Conservation (phyloP, 2,888 invertebrate genomes). For the Caenorhabditis panamensis region DNA sequence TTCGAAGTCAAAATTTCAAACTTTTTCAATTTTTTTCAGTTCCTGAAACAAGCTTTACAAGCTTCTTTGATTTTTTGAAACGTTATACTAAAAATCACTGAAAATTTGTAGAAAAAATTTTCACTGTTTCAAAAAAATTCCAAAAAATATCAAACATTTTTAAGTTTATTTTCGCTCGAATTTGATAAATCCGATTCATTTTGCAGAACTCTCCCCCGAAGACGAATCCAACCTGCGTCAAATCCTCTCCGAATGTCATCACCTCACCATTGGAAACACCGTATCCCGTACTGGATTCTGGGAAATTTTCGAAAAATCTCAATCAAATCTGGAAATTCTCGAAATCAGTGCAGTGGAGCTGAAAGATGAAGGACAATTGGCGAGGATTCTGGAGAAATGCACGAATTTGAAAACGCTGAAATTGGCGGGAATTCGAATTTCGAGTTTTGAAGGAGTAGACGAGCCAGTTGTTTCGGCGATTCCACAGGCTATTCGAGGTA, state of each 20-base stretch:
- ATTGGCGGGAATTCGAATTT: conserved; percentile 24
- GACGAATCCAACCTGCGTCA: not conserved
- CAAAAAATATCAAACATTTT: not conserved
- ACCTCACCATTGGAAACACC: not conserved
- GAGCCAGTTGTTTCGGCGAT: not conserved
- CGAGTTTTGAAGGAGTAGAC: not conserved
- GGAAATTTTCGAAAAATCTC: conserved; percentile 17
- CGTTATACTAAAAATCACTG: too few species aligned
- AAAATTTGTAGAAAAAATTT: too few species aligned
- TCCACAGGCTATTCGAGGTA: conserved; percentile 1
- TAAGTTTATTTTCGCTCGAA: too few species aligned
- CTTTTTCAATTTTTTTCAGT: not conserved
- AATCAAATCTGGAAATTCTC: conserved; percentile 19
- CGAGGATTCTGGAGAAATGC: conserved; percentile 19
- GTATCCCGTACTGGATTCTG: conserved; percentile 13
- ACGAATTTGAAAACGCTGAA: conserved; percentile 21
- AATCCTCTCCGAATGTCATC: not conserved
- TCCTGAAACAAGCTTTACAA: too few species aligned
- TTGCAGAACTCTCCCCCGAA: not conserved
- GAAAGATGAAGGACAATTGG: conserved; percentile 20
- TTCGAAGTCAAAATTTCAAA: not conserved
- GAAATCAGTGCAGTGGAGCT: conserved; percentile 7
- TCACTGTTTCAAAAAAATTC: too few species aligned
- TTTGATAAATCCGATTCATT: too few species aligned
- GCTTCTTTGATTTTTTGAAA: too few species aligned